phyloP scores from a whole-genome alignment of 1,140 invertebrate species.

The Pissodes strobi region DNA sequence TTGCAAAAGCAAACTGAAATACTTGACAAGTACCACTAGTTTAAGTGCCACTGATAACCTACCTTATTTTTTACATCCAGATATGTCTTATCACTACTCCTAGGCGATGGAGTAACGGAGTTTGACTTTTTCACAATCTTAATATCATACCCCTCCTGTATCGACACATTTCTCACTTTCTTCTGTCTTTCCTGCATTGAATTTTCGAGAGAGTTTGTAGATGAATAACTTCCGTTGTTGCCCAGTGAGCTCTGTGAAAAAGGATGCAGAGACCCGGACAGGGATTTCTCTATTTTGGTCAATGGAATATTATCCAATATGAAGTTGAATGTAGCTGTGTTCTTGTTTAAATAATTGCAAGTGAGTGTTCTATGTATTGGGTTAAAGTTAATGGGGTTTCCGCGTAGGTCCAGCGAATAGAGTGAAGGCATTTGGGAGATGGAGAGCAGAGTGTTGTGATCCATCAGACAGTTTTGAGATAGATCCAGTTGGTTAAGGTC shows the following conservation, averaged over 20 bases:
- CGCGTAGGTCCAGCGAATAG: conserved; percentile 61
- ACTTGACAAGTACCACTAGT: too few relatives aligned
- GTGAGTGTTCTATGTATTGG: conserved; percentile 61
- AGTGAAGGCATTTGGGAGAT: conserved; percentile 61
- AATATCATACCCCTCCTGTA: conserved; percentile 43
- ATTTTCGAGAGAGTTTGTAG: conserved; percentile 9
- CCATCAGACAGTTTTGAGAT: conserved; percentile 66
- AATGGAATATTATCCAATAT: conserved; percentile 62
- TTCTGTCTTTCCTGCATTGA: conserved; percentile 33
- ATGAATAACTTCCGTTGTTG: conserved; percentile 9
- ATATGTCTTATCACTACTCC: conserved; percentile 52
- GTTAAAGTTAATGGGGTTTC: conserved; percentile 67
- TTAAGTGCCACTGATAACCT: conserved; percentile 58
- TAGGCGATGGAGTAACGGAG: conserved; percentile 11
- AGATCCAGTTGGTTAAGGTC: conserved; percentile 64
- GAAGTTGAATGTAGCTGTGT: conserved; percentile 61
- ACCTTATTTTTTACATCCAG: conserved; percentile 63
- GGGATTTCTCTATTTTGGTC: conserved; percentile 59
- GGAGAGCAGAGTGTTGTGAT: conserved; percentile 62
- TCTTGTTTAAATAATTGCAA: conserved; percentile 63
- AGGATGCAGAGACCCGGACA: conserved; percentile 54
- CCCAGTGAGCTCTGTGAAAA: conserved; percentile 24
- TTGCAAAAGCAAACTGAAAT: background rate
- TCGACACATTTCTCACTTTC: conserved; percentile 49
- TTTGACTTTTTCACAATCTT: conserved; percentile 14